Conservation (phyloP, 30 jellyfish, hydroid and myxozoan genomes). For the Catostylus mosaicus region DNA sequence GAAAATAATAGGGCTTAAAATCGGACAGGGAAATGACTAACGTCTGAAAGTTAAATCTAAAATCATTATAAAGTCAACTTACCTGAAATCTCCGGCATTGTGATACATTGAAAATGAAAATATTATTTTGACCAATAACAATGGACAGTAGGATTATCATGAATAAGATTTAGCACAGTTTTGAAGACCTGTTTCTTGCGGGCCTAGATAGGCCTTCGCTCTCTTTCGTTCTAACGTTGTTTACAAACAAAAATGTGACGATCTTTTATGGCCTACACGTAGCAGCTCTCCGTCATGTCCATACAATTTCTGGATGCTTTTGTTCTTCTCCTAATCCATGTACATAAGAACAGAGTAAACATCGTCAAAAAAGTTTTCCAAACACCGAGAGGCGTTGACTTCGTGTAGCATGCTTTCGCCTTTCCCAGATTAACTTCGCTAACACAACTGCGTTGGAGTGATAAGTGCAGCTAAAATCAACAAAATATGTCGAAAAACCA, state of each 20-base stretch:
- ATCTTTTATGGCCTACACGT: neutral
- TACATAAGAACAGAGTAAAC: constrained; percentile 33
- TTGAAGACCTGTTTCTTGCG: constrained; percentile 10
- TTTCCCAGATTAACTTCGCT: neutral
- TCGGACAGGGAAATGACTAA: no score
- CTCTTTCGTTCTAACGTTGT: constrained; percentile 8
- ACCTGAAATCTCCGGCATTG: constrained; percentile 49
- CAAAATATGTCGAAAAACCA: neutral
- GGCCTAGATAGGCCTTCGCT: constrained; percentile 9
- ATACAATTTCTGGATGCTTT: constrained; percentile 29
- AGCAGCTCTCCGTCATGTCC: constrained; percentile 20
- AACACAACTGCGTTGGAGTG: neutral
- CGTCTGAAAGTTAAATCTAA: no score
- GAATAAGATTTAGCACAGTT: neutral
- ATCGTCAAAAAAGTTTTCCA: constrained; percentile 12
- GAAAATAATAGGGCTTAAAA: no score
- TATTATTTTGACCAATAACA: neutral
- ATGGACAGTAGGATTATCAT: neutral
- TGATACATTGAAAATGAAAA: constrained; percentile 22
- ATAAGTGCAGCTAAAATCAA: neutral
- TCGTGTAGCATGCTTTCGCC: constrained; percentile 1
- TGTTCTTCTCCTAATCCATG: constrained; percentile 32
- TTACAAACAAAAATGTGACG: constrained; percentile 14
- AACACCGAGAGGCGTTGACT: constrained; percentile 46
- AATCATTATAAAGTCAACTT: no score